These are phyloP conservation scores for Dendrocincla fuliginosa DNA, from an alignment of 2,797 vertebrate genomes.

Conservation along the genomic window DNA sequence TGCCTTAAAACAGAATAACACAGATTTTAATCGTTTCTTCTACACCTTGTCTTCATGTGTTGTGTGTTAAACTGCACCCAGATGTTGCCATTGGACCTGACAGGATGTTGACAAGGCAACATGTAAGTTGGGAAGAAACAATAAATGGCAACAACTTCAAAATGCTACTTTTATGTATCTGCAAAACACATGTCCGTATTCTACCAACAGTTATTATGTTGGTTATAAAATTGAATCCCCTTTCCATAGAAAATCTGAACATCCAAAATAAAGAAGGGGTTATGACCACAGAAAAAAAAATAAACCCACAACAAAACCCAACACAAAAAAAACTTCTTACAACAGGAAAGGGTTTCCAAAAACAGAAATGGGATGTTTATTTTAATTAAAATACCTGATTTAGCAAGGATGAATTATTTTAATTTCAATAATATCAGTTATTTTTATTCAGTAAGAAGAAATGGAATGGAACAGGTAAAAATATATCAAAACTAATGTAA, in stretches of 20 bases:
- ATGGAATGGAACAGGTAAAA: not conserved
- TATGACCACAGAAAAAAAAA: not conserved
- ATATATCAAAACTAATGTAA: not conserved
- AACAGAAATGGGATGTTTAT: not conserved
- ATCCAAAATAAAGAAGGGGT: not conserved
- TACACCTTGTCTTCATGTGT: not conserved
- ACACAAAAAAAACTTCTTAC: not conserved
- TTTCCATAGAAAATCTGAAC: not conserved
- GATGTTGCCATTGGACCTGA: not conserved
- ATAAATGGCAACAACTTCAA: not conserved
- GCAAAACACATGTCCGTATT: not conserved
- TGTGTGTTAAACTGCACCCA: not conserved
- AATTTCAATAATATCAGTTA: not conserved
- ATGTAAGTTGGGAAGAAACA: not conserved
- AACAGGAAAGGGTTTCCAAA: not conserved
- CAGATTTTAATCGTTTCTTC: not conserved
- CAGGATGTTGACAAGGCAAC: constrained; percentile 16
- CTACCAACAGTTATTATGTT: not conserved
- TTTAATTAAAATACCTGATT: not conserved
- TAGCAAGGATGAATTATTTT: not conserved
- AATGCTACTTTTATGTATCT: not conserved
- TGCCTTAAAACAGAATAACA: not conserved
- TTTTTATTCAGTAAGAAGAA: not conserved
- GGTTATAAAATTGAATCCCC: not conserved
- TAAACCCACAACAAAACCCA: not conserved